Evolutionary conservation across 2,113 vertebrate species (phyloP).

Genomic region (Urocitellus parryii): DNA sequence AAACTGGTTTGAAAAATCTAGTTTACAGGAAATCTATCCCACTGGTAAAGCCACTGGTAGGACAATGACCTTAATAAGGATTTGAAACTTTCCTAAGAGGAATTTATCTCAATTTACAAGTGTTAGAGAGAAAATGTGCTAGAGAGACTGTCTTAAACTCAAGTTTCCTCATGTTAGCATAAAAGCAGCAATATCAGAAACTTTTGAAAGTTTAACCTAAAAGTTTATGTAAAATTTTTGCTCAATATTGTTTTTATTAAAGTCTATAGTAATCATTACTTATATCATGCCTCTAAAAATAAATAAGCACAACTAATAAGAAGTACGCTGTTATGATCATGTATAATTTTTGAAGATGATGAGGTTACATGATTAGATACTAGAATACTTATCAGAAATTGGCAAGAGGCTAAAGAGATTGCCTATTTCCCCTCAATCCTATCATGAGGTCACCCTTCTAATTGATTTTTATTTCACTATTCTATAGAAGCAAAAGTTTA

Average conservation of each 20-base stretch:
- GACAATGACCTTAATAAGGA: not conserved
- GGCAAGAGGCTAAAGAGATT: not conserved
- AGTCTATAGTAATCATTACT: not conserved
- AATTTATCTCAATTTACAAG: not conserved
- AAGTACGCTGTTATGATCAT: not conserved
- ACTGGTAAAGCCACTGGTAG: not conserved
- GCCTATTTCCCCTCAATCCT: not conserved
- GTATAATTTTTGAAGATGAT: not conserved
- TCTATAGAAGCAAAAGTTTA: not conserved
- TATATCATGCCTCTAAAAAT: not conserved
- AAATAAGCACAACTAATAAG: conserved; percentile 3
- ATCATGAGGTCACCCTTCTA: not conserved
- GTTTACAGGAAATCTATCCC: not conserved
- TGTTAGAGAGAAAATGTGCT: not conserved
- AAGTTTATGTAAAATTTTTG: not conserved
- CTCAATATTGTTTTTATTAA: not conserved
- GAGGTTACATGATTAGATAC: too few relatives aligned
- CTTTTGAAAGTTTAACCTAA: not conserved
- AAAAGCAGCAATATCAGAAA: not conserved
- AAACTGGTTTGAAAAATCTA: not conserved
- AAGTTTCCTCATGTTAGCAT: not conserved
- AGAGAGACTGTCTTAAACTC: not conserved
- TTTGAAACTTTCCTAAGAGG: not conserved
- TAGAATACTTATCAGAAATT: conserved; percentile 7
- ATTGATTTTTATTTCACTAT: not conserved